Conservation (phyloP, 1,140 invertebrate species). For the Drosophila santomea region DNA sequence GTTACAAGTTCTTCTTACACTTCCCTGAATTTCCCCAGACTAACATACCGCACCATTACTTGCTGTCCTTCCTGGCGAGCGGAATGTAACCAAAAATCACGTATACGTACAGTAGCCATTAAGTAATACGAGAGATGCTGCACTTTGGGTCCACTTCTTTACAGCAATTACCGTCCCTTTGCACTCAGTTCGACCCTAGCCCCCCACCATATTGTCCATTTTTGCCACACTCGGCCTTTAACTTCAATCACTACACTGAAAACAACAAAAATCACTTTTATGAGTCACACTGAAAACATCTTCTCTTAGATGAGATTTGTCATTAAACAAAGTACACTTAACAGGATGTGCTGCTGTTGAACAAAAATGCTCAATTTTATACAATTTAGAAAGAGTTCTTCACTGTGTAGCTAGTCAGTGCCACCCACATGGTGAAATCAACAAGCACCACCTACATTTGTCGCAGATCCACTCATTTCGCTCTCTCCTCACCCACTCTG, state of each 20-base stretch:
- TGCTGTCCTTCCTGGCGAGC: conserved; percentile 18
- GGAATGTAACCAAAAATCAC: conserved; percentile 68
- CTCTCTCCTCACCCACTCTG: conserved; percentile 72
- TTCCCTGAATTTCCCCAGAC: not conserved
- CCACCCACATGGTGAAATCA: conserved; percentile 51
- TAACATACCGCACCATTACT: conserved; percentile 28
- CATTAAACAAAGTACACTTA: too few relatives aligned
- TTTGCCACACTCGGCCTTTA: conserved; percentile 35
- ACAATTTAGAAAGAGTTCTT: conserved; percentile 2
- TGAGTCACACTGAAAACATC: not conserved
- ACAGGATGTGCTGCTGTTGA: not conserved
- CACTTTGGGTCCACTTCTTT: conserved; percentile 55
- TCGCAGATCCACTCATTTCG: conserved; percentile 74
- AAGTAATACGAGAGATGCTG: conserved; percentile 71
- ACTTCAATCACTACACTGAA: conserved; percentile 39
- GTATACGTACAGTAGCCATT: conserved; percentile 73
- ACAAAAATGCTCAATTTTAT: not conserved
- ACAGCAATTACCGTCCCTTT: conserved; percentile 50
- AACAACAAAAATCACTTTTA: not conserved
- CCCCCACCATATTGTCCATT: conserved; percentile 1
- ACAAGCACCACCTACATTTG: conserved; percentile 66
- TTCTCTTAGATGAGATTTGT: not conserved
- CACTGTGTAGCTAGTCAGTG: conserved; percentile 39
- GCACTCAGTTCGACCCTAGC: conserved; percentile 31
- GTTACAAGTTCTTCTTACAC: not conserved